A percentile compares a stretch with the other conserved stretches of the same genome.
These are phyloP conservation scores for Panonychus citri DNA, from an alignment of 1,140 invertebrate species.

Conservation along the genomic window DNA sequence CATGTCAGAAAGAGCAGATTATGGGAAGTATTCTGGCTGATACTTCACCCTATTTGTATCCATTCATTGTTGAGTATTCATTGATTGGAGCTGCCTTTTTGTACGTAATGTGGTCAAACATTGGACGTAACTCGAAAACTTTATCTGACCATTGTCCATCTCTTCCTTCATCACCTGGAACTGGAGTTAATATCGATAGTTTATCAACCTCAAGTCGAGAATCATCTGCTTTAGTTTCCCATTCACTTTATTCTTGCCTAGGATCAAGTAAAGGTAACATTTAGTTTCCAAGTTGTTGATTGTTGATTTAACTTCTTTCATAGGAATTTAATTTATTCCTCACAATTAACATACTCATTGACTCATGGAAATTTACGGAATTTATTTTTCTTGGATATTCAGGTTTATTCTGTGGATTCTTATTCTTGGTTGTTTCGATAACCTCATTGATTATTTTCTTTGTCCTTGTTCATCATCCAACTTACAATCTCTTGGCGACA, in stretches of 20 bases:
- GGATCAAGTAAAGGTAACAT: slow-evolving; percentile 47
- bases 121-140: slow-evolving; percentile 21
- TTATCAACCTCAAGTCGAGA: slow-evolving; percentile 6
- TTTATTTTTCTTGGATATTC: not conserved
- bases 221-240: not conserved
- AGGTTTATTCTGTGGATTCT: slow-evolving; percentile 73
- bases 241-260: slow-evolving; percentile 37
- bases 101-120: slow-evolving; percentile 92
- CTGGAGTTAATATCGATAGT: slow-evolving; percentile 5
- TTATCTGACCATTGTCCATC: not conserved
- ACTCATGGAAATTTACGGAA: not conserved
- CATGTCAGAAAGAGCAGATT: slow-evolving; percentile 16
- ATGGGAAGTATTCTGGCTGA: slow-evolving; percentile 44
- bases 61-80: slow-evolving; percentile 90
- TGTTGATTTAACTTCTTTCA: not conserved
- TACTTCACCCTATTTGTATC: slow-evolving; percentile 73
- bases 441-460: slow-evolving; percentile 85
- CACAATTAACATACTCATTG: not conserved
- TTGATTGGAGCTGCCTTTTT: slow-evolving; percentile 87
- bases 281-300: not conserved
- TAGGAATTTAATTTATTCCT: no score
- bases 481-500: slow-evolving; percentile 37
- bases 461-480: slow-evolving; percentile 44
- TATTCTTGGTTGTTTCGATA: slow-evolving; percentile 64
- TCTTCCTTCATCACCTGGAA: not conserved